Percentiles rank a stretch among this genome's conserved stretches.
Evolutionary conservation across 2,888 invertebrate species (phyloP).

Genomic region (Lysandra bellargus): DNA sequence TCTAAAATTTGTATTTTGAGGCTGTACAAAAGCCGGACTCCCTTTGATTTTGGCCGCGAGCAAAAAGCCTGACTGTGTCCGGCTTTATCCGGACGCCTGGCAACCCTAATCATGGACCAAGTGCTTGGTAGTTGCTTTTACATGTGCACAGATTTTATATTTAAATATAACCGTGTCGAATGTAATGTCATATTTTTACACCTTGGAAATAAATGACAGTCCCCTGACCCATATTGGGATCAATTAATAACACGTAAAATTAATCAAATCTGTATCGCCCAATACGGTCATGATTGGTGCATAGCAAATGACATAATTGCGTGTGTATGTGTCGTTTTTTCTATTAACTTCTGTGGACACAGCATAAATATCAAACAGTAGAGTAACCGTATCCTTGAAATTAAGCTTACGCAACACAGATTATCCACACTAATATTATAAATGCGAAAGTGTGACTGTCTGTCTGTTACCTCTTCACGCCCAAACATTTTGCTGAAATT

Average conservation of each 20-base stretch:
- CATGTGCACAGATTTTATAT: background rate
- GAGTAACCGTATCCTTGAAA: background rate
- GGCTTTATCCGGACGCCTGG: no score
- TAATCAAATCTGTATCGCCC: conserved; percentile 11
- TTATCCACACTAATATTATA: no score
- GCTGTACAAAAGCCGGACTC: no score
- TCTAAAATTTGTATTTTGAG: no score
- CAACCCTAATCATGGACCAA: no score
- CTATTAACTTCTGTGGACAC: background rate
- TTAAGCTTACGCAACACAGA: background rate
- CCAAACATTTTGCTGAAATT: no score
- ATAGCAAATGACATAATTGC: conserved; percentile 19
- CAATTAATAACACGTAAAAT: conserved; percentile 8
- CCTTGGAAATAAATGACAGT: background rate
- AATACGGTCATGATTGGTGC: conserved; percentile 4
- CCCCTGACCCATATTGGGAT: background rate
- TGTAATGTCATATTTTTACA: background rate
- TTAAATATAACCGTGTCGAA: background rate
- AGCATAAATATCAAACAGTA: background rate
- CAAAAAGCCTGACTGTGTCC: no score
- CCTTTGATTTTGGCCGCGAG: no score
- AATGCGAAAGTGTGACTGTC: no score
- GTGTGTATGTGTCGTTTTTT: conserved; percentile 15
- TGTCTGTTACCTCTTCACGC: no score
- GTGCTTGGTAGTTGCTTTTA: no score